A percentile compares a stretch with the other conserved stretches of the same genome.
Conservation (phyloP, 53 echinoderm and acorn worm species). For the Paracentrotus lividus region DNA sequence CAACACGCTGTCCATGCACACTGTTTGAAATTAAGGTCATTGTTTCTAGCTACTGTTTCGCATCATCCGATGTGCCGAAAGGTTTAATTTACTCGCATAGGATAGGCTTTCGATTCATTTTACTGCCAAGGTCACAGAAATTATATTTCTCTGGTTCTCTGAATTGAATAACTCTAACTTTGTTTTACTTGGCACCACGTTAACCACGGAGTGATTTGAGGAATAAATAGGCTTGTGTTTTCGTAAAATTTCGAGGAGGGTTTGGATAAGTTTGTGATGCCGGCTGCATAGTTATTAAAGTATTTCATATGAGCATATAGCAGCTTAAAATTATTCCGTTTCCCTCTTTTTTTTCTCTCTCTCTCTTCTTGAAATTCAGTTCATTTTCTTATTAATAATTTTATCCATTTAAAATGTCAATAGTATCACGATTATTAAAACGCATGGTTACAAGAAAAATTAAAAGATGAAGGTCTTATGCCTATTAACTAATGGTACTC, state of each 20-base stretch:
- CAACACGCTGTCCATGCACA: neutral
- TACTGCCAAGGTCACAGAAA: slow-evolving; percentile 12
- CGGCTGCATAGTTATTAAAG: too few relatives aligned
- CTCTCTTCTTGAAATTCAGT: too few relatives aligned
- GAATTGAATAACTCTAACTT: slow-evolving; percentile 22
- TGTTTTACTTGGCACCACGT: neutral
- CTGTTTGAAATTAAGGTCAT: neutral
- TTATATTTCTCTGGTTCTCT: slow-evolving; percentile 4
- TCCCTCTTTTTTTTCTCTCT: too few relatives aligned
- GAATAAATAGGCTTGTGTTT: neutral
- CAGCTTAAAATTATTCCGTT: too few relatives aligned
- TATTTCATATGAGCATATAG: too few relatives aligned
- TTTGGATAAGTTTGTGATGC: too few relatives aligned
- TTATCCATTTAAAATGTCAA: too few relatives aligned
- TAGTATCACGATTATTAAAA: too few relatives aligned
- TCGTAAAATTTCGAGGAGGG: neutral
- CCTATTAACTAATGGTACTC: too few relatives aligned
- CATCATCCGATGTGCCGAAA: slow-evolving; percentile 34
- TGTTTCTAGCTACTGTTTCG: slow-evolving; percentile 50
- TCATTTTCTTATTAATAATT: too few relatives aligned
- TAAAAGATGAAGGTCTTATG: too few relatives aligned
- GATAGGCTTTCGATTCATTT: slow-evolving; percentile 41
- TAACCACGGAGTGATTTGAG: slow-evolving; percentile 16
- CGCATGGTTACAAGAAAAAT: too few relatives aligned
- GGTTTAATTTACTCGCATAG: slow-evolving; percentile 23